Conservation (phyloP, 1,140 invertebrate genomes). For the Asbolus verrucosus region DNA sequence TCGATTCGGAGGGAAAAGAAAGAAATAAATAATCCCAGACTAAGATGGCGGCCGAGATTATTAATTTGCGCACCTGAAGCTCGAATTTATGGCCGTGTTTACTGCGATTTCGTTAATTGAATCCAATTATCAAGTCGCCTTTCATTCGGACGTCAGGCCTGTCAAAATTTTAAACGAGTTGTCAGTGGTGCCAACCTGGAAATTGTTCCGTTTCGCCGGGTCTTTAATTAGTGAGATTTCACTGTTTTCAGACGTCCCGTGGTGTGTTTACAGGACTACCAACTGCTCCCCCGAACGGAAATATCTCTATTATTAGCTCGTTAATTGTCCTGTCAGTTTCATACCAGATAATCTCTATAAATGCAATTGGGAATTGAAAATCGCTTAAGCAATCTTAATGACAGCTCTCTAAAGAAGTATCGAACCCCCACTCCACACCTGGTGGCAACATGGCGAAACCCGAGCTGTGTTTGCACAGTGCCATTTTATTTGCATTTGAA, state of each 20-base stretch:
- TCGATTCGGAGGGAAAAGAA: no score
- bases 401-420: constrained; percentile 2
- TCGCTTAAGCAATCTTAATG: constrained; percentile 7
- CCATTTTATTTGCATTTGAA: neutral
- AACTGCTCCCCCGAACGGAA: neutral
- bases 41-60: no score
- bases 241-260: constrained; percentile 1
- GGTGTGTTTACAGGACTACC: constrained; percentile 3
- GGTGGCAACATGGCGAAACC: neutral
- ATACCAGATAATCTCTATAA: constrained; percentile 13
- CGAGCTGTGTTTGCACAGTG: neutral
- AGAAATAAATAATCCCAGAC: no score
- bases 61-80: no score
- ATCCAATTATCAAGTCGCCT: no score
- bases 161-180: constrained; percentile 13
- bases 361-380: constrained; percentile 26
- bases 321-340: constrained; percentile 35
- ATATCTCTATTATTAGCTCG: constrained; percentile 21
- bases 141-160: neutral
- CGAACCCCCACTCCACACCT: neutral
- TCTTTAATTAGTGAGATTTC: constrained; percentile 21
- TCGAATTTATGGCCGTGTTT: constrained; percentile 3
- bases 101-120: neutral
- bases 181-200: neutral
- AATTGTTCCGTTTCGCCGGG: no score